Base-by-base conservation (phyloP, 92 coral and sea anemone species). In the Parazoanthus atlanticus region DNA sequence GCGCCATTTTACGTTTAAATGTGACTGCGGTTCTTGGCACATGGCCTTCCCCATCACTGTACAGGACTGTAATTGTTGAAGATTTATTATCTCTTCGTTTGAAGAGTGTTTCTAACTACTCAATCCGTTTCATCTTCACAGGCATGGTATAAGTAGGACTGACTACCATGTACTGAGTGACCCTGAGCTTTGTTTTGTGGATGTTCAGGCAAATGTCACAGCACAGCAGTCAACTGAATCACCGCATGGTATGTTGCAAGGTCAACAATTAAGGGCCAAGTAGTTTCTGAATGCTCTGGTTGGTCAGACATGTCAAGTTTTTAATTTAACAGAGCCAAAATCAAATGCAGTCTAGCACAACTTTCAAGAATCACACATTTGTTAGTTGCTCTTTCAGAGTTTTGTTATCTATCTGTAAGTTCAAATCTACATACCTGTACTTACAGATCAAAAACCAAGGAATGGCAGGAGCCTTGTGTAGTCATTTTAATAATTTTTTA, bases 141-240 rank as follows among this genome's bases (percentile, higher is more conserved):
- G 99, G 81, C 99, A 97, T 86, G 99, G 99, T n/a, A 91, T 97
- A 31, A 93, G 96, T 21, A 91, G 99, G 38, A 95, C 99, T 28
- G 99, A 97, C 88, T 96, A 93, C 84, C 95, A 97, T 67, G 94
- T 97, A n/a, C 92, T 97, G 2, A 91, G 92, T 74, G 99, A 97
- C 88, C 96, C 99, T 7, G 99, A 97, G 69, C 93, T 97, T 82
- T 95, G 97, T 29, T 97, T 94, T 89, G 86, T 91, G 85, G 99
- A 97, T 82, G 86, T 94, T 71, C 93, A 93, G 36, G 86, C 92
- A 21, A 93, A 81, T 66, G 75, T 89, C 74, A 90, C 91, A 71
- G 86, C 93, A 12, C 97, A 94, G 79, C 90, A 91, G 21, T n/a
- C 91, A 46, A 85, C 88, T 87, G 91, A 91, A 74, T 85, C 74